Base-by-base conservation (phyloP, 1,140 invertebrate genomes). In the Asobara japonica region DNA sequence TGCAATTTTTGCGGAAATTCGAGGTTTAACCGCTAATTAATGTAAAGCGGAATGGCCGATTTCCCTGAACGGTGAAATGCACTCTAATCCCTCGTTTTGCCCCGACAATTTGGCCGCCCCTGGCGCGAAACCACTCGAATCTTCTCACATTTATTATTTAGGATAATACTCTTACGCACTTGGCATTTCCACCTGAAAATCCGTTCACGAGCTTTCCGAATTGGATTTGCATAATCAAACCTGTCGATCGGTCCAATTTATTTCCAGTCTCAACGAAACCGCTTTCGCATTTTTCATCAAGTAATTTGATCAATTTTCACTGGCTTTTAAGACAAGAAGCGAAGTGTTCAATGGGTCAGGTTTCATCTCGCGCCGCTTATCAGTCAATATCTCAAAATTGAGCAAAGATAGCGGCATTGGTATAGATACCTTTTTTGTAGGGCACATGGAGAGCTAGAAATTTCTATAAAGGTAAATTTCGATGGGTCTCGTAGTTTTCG, bases 141-240 rank as follows among this genome's bases (percentile, higher is more conserved):
- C 56, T 81, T 84, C 80, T 61, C 84, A 79, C 79, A 81, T 84
- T 77, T 81, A 84, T 85, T 84, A 85, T 84, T 84, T 76, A 85
- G 60, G 78, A 25, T 83, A 83, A 83, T 70, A 73, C 77, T 80
- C 81, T 83, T 79, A 80, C 72, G 78, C 74, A 73, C 79, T 83
- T 83, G 82, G 79, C 81, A 79, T 83, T 83, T 80, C 11, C 69
- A 41, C 56, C 60, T 48, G 30, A 61, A 29, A 70, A 72, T 61
- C 73, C 56, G 56, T 71, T 71, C 67, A 41, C 8, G 48, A 16
- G 60, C 41, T 69, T 73, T 25, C 51, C 25, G n/a, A 8, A 33
- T 7, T 11, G 61, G 18, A 73, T 70, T 75, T 76, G 65, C 68
- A 76, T 76, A 76, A 73, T 76, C 25, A 10, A 36, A 66, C 41